Evolutionary conservation across 2,888 invertebrate genomes (phyloP), one percentile per base, ranked within the genome.

Genomic region (Oligia strigilis): DNA sequence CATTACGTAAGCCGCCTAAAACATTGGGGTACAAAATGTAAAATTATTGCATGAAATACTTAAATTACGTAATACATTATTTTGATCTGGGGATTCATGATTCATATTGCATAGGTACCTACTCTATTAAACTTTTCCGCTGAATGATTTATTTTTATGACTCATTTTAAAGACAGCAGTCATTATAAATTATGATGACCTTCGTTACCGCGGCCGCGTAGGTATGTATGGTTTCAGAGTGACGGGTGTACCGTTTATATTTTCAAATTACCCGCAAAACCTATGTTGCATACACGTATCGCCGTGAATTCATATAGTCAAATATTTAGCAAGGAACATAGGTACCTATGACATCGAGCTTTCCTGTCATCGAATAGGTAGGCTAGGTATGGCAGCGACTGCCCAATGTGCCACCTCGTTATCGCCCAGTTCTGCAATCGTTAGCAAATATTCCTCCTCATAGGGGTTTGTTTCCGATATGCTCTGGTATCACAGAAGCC

Each of bases 61-160:
- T 65, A 46, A 69, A n/a, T 29, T 71, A 76, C 80, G 78, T 75
- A 78, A 86, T 71, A 80, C 66, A 77, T 85, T 81, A 87, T 82
- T 87, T 87, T 72, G 80, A 83, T 78, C 76, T 29, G 52, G 40
- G 69, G 66, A 70, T 58, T 79, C 77, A 81, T 89, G 88, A 89
- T 79, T 88, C 88, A 86, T 77, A 43, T 70, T 81, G 72, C 69
- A 81, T 81, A 78, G 29, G 29, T 29, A 29, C 29, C 29, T 29
- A 29, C 40, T 83, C 66, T 82, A 80, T 81, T 81, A 81, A 87
- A 84, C 58, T 82, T 83, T 89, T 87, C 87, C 81, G 85, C 71
- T 77, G 71, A 84, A 85, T 85, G 72, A 88, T 90, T 87, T 88
- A 89, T 88, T 86, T 77, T 73, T 84, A 89, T 84, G 87, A 86